phyloP scores from a whole-genome alignment of 2,113 vertebrate genomes.

The Corythaixoides concolor region DNA sequence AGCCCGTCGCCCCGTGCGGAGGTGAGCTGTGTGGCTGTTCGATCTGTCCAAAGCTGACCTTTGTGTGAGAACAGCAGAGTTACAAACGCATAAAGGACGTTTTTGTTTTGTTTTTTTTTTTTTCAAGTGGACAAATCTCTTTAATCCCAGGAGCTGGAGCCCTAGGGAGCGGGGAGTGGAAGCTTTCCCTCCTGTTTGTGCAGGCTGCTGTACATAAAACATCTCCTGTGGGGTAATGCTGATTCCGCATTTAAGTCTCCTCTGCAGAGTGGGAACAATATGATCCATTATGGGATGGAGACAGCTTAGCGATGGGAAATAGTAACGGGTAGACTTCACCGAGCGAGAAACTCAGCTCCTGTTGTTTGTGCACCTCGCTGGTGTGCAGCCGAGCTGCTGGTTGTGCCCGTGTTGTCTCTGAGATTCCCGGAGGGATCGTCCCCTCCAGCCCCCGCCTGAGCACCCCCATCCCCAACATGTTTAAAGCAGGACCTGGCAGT shows the following conservation, averaged over 20 bases:
- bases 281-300: conserved; percentile 36
- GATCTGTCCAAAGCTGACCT: not conserved
- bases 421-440: accelerated
- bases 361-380: not conserved
- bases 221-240: conserved; percentile 46
- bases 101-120: not conserved
- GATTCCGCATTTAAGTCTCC: not conserved
- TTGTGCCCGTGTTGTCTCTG: accelerated
- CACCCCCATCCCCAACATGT: not conserved
- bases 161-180: conserved; percentile 1
- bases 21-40: not conserved
- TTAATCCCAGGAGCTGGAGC: conserved; percentile 33
- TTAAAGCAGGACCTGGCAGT: not conserved
- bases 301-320: not conserved
- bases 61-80: not conserved
- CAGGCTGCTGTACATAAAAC: not conserved
- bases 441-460: not conserved
- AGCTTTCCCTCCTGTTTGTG: not conserved
- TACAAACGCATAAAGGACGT: not conserved
- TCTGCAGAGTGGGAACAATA: not conserved
- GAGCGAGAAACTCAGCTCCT: not conserved
- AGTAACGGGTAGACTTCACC: not conserved
- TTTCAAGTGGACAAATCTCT: conserved; percentile 35
- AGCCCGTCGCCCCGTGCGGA: not conserved
- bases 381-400: not conserved